Conservation (phyloP, 2,797 vertebrate species). For the Falco biarmicus region DNA sequence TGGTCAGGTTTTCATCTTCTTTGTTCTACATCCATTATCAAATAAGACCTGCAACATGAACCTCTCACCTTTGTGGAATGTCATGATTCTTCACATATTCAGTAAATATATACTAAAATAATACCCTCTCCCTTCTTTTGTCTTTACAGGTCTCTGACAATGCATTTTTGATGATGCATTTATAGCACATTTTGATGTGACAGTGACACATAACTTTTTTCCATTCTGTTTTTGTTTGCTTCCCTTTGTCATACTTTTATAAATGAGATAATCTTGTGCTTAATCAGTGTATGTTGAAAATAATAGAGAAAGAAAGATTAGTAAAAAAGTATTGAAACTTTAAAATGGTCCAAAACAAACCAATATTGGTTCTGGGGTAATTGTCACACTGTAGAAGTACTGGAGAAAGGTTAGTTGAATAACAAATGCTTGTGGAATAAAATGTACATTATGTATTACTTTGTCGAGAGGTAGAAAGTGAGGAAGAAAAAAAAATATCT, state of each 20-base stretch:
- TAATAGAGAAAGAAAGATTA: neutral
- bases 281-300: neutral
- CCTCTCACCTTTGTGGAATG: neutral
- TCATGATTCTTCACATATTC: neutral
- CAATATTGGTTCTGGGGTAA: neutral
- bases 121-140: rapidly evolving
- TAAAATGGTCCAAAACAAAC: neutral
- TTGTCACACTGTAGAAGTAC: neutral
- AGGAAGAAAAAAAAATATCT: neutral
- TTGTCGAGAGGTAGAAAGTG: neutral
- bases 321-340: neutral
- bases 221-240: neutral
- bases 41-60: neutral
- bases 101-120: neutral
- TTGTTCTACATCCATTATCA: neutral
- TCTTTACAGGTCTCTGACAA: neutral
- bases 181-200: neutral
- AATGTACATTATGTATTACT: neutral
- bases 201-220: neutral
- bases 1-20: neutral
- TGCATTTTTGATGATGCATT: neutral
- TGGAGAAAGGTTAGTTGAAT: neutral
- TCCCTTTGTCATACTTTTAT: neutral
- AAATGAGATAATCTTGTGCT: neutral
- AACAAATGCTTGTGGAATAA: neutral